These are phyloP conservation scores for Acheta domesticus DNA, from an alignment of 2,888 invertebrate species.

Conservation along the genomic window DNA sequence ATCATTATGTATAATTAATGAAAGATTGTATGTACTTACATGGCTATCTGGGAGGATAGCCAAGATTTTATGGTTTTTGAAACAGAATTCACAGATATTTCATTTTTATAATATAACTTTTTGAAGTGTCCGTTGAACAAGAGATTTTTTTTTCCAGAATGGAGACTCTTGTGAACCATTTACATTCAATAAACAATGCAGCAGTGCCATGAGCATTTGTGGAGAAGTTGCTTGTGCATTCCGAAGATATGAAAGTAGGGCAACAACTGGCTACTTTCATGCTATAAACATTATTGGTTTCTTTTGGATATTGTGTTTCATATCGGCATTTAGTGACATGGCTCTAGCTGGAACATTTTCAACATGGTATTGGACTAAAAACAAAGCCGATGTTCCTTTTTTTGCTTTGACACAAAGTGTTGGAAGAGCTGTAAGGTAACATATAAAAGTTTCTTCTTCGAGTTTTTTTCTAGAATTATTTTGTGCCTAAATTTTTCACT, in stretches of 20 bases:
- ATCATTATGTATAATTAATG: constrained; percentile 59
- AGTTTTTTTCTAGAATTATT: no score
- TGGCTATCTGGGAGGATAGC: no score
- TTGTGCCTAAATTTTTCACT: no score
- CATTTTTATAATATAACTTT: no score
- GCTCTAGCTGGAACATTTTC: constrained; percentile 84
- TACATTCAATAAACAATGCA: no score
- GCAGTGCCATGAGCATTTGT: no score
- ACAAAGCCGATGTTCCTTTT: constrained; percentile 75
- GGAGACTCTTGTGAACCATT: constrained; percentile 56
- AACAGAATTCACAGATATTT: no score
- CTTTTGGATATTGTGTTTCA: constrained; percentile 89
- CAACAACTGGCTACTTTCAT: constrained; percentile 52
- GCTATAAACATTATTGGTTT: constrained; percentile 65
- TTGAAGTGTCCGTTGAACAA: no score
- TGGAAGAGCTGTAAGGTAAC: constrained; percentile 63
- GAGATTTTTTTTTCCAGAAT: constrained; percentile 41
- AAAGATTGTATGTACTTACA: constrained; percentile 39
- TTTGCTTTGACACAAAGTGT: constrained; percentile 76
- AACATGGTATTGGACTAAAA: constrained; percentile 92
- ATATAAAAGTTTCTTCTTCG: no score
- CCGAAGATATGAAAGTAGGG: constrained; percentile 57
- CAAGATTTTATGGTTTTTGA: no score
- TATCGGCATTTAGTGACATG: constrained; percentile 86
- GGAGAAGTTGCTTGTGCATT: constrained; percentile 55